phyloP scores from a whole-genome alignment of 2,888 invertebrate species.

The Tortrix viridana region DNA sequence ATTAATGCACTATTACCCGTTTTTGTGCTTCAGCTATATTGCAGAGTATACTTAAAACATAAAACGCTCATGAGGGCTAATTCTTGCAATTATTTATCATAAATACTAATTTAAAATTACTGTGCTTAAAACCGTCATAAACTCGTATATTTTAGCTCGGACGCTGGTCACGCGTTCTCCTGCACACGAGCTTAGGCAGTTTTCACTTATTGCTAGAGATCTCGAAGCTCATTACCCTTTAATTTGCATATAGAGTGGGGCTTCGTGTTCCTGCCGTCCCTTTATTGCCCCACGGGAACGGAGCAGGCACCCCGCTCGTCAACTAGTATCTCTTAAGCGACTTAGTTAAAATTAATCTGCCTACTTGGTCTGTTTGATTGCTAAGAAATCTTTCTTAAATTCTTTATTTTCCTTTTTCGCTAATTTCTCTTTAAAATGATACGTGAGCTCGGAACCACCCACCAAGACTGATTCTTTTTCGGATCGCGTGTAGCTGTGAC shows the following conservation, averaged over 20 bases:
- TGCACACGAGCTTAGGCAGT: constrained; percentile 12
- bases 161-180: not conserved
- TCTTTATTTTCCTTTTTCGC: not conserved
- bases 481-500: constrained; percentile 7
- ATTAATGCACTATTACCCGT: not conserved
- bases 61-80: not conserved
- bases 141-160: constrained; percentile 4
- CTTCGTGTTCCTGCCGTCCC: constrained; percentile 44
- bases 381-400: not conserved
- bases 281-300: constrained; percentile 40
- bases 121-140: not conserved
- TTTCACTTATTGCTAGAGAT: constrained; percentile 38
- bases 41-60: constrained; percentile 1
- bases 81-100: not conserved
- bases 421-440: not conserved
- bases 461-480: constrained; percentile 4
- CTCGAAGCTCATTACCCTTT: constrained; percentile 47
- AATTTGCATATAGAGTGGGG: constrained; percentile 55
- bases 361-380: not conserved
- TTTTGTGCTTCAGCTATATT: not conserved
- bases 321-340: constrained; percentile 11
- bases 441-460: not conserved
- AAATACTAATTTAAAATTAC: not conserved
- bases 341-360: constrained; percentile 20
- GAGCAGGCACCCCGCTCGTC: constrained; percentile 29